Conservation (phyloP, 2,113 vertebrate genomes). For the Notiomystis cincta region DNA sequence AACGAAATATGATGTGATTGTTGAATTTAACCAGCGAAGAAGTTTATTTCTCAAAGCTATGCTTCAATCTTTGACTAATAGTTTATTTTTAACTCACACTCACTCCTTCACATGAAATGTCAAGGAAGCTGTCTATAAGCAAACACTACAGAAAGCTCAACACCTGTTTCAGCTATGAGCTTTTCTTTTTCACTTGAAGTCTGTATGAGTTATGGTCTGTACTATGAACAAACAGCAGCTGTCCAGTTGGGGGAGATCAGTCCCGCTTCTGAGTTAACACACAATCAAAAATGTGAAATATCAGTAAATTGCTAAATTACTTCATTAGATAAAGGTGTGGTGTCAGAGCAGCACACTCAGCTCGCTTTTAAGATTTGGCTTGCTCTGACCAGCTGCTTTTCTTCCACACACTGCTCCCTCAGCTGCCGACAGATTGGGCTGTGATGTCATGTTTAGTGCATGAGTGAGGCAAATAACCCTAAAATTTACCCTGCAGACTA, state of each 20-base stretch:
- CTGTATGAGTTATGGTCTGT: background rate
- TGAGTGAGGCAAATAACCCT: background rate
- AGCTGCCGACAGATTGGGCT: background rate
- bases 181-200: slow-evolving; percentile 4
- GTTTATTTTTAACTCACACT: slow-evolving; percentile 30
- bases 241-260: background rate
- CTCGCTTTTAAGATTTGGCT: background rate
- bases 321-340: background rate
- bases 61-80: slow-evolving; percentile 4
- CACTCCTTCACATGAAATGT: background rate
- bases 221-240: background rate
- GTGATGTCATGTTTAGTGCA: background rate
- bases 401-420: background rate
- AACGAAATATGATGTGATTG: background rate
- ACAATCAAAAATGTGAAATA: background rate
- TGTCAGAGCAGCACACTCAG: background rate
- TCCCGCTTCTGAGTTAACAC: background rate
- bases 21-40: background rate
- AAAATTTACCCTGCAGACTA: background rate
- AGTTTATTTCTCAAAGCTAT: slow-evolving; percentile 15
- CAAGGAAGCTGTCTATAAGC: slow-evolving; percentile 3
- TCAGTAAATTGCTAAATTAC: background rate
- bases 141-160: slow-evolving; percentile 30
- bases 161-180: slow-evolving; percentile 12
- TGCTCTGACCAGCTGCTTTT: slow-evolving; percentile 19